Evolutionary conservation across 2,113 vertebrate species (phyloP).

Genomic region (Haliaeetus leucogaster): DNA sequence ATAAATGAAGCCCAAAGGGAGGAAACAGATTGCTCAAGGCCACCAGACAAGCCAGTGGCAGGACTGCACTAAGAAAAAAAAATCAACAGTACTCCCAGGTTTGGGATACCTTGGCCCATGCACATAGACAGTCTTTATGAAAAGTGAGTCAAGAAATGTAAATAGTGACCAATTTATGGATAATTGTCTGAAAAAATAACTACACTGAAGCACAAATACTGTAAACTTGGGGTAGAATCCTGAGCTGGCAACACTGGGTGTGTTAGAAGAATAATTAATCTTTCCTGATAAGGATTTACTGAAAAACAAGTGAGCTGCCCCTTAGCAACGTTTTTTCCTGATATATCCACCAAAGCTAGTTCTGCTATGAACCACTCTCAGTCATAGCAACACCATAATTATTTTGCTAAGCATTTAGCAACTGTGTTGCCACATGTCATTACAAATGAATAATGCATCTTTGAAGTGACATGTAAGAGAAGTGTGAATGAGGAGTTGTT

Average conservation of each 20-base stretch:
- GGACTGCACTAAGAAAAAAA: not conserved
- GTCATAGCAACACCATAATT: not conserved
- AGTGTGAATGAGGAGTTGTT: not conserved
- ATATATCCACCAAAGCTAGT: not conserved
- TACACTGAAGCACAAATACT: not conserved
- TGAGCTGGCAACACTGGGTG: not conserved
- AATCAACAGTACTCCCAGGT: not conserved
- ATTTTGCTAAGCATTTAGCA: not conserved
- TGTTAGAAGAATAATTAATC: not conserved
- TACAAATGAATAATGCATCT: not conserved
- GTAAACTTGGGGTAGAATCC: not conserved
- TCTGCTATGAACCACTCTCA: not conserved
- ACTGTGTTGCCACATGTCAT: not conserved
- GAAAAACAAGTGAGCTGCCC: not conserved
- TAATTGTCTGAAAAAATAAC: not conserved
- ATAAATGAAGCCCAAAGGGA: not conserved
- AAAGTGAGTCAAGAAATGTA: not conserved
- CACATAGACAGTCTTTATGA: not conserved
- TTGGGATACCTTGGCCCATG: not conserved
- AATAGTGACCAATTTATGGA: not conserved
- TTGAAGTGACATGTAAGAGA: not conserved
- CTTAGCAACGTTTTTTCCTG: not conserved
- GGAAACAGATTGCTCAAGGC: not conserved
- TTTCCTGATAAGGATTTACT: not conserved
- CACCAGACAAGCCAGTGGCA: not conserved